A percentile compares a stretch with the other conserved stretches of the same genome.
Conservation (phyloP, 2,888 invertebrate genomes). For the Podabrus alpinus region DNA sequence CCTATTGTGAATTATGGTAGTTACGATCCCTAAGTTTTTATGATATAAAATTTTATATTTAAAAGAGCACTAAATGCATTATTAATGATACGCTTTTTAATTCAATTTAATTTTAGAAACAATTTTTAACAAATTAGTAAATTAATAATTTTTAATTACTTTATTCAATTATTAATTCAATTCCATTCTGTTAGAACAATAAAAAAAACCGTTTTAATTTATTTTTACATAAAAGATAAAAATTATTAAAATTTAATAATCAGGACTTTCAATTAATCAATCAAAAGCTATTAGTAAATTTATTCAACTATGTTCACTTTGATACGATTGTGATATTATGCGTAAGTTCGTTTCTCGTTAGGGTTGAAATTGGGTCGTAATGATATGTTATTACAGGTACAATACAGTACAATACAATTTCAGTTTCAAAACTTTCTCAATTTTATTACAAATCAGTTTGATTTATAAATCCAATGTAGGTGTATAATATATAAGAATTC, state of each 20-base stretch:
- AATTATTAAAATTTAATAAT: neutral
- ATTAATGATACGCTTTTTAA: neutral
- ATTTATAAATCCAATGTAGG: neutral
- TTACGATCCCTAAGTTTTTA: neutral
- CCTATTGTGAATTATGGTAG: slow-evolving; percentile 2
- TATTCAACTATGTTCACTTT: neutral
- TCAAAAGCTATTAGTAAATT: neutral
- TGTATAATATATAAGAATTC: neutral
- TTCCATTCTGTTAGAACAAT: neutral
- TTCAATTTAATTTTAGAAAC: neutral
- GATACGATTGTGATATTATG: neutral
- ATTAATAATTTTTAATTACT: neutral
- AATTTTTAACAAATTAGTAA: neutral
- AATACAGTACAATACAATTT: neutral
- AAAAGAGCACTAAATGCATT: neutral
- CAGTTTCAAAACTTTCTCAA: neutral
- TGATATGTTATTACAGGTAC: neutral
- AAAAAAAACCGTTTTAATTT: neutral
- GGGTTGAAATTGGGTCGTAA: neutral
- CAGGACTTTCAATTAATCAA: neutral
- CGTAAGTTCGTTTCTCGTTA: neutral
- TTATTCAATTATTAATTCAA: neutral
- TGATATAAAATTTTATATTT: neutral
- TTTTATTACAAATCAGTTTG: neutral
- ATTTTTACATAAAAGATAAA: neutral